phyloP scores from a whole-genome alignment of 2,113 vertebrate genomes.

The Trochalopteron elliotii region DNA sequence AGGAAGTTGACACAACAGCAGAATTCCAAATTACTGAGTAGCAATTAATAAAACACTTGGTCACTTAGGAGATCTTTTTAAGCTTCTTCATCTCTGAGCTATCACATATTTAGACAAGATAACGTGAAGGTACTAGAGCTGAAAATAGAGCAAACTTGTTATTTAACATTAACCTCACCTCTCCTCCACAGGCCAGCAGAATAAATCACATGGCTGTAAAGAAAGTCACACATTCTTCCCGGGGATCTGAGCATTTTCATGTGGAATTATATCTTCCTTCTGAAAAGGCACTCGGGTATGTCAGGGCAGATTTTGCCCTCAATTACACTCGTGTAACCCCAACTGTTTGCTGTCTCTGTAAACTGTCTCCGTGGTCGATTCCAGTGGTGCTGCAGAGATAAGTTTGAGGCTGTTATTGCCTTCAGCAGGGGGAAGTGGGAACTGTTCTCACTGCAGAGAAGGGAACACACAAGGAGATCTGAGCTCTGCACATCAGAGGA shows the following conservation, averaged over 20 bases:
- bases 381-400: not conserved
- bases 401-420: constrained; percentile 9
- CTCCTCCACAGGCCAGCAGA: not conserved
- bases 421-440: not conserved
- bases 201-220: not conserved
- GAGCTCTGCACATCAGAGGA: constrained; percentile 14
- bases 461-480: not conserved
- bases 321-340: constrained; percentile 15
- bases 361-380: not conserved
- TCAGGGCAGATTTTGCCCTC: constrained; percentile 40
- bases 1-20: constrained; percentile 1
- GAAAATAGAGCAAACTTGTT: constrained; percentile 25
- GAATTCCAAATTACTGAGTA: not conserved
- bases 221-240: not conserved
- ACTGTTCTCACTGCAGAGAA: not conserved
- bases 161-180: constrained; percentile 21
- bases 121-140: not conserved
- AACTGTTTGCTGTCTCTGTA: constrained; percentile 4
- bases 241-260: not conserved
- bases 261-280: not conserved
- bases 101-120: not conserved
- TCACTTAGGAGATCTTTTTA: not conserved
- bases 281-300: not conserved
- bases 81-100: not conserved
- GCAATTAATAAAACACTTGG: not conserved